Evolutionary conservation across 2,797 vertebrate species (phyloP).

Genomic region (Nyctalus aviator): DNA sequence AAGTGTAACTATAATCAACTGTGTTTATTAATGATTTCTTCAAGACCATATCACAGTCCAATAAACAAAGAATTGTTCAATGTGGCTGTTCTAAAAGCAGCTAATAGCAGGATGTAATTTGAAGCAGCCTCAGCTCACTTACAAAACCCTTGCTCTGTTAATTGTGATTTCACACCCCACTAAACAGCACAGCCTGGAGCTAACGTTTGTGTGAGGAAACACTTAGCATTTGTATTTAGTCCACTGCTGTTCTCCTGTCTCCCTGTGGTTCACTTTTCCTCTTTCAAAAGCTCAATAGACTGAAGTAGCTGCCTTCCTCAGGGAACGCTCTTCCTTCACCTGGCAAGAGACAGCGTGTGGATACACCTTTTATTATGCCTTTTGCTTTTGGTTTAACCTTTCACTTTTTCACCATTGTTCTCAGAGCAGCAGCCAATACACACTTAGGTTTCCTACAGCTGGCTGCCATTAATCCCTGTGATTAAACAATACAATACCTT

Average conservation of each 20-base stretch:
- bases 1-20: constrained; percentile 83
- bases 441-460: background rate
- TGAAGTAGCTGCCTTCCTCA: constrained; percentile 42
- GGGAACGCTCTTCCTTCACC: background rate
- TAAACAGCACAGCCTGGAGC: constrained; percentile 85
- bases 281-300: constrained; percentile 53
- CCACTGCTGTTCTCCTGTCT: constrained; percentile 20
- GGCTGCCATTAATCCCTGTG: background rate
- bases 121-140: constrained; percentile 86
- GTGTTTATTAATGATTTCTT: constrained; percentile 87
- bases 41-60: constrained; percentile 83
- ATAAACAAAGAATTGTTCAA: constrained; percentile 82
- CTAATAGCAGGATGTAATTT: constrained; percentile 88
- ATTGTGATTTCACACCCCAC: constrained; percentile 89
- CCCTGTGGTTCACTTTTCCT: constrained; percentile 65
- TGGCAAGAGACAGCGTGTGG: constrained; percentile 30
- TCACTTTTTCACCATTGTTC: constrained; percentile 35
- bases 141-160: constrained; percentile 88
- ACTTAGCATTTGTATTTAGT: constrained; percentile 64
- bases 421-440: background rate
- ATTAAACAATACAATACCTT: constrained; percentile 24
- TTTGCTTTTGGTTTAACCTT: constrained; percentile 64
- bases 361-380: constrained; percentile 39
- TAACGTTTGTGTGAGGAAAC: constrained; percentile 77
- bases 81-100: constrained; percentile 82